Conservation (phyloP, 2,888 invertebrate species). For the Aporophyla lueneburgensis region DNA sequence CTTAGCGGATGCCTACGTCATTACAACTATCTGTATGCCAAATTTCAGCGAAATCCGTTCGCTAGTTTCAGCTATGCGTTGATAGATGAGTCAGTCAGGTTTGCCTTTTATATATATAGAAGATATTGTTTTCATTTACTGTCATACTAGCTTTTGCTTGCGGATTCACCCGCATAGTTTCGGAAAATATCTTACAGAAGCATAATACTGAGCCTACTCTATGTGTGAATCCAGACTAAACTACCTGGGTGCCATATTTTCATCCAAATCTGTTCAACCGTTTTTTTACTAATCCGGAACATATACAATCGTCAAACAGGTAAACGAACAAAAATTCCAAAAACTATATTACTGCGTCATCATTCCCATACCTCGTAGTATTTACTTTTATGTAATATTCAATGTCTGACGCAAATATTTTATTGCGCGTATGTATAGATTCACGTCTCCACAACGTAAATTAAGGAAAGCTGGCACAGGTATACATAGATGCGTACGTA, state of each 20-base stretch:
- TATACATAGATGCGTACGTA: not conserved
- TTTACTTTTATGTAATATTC: not conserved
- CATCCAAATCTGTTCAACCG: not conserved
- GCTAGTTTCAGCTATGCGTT: no score
- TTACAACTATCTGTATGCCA: no score
- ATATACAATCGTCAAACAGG: not conserved
- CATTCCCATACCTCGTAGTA: not conserved
- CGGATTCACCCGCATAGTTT: not conserved
- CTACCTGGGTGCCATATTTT: not conserved
- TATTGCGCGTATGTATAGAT: not conserved
- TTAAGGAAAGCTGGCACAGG: not conserved
- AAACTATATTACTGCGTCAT: not conserved
- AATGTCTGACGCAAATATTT: not conserved
- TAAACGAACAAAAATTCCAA: not conserved
- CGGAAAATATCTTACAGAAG: not conserved
- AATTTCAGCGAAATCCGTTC: not conserved
- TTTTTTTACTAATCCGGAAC: not conserved
- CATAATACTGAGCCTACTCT: not conserved
- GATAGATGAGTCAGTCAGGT: no score
- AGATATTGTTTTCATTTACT: no score
- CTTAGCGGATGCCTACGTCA: no score
- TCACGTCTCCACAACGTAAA: not conserved
- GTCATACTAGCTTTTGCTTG: not conserved
- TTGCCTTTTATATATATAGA: no score
- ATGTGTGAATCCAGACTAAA: not conserved